Base-by-base conservation (phyloP, 2,113 vertebrate genomes). In the Ameiurus melas region DNA sequence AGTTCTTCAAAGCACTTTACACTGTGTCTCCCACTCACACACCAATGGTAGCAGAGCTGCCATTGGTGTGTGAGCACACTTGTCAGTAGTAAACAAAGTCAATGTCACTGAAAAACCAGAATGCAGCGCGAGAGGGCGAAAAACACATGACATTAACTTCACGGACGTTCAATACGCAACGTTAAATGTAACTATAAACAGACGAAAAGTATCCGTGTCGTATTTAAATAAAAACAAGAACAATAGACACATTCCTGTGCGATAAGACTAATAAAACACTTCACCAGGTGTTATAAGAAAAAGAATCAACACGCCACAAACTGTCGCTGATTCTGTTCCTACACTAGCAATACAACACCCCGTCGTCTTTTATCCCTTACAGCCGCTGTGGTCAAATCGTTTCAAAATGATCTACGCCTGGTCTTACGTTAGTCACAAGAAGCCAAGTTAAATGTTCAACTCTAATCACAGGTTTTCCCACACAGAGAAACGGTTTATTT, bases 401-500 rank as follows among this genome's bases (percentile, higher is more conserved):
- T n/a, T 58, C 36, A 2, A 60, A 75, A 43, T 73, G 20, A 27
- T 30, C 9, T 43, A 12, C 20, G 2, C 57, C 84, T 58, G 19
- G 3, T 33, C 25, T 22, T 70, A 36, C 16, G 27, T 36, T n/a
- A 43, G 33, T 73, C 71, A 20, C 36, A 25, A 75, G 39, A 71
- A 7, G 30, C 47, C 7, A 13, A 43, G 84, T 13, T 73, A 39
- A 62, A 78, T 43, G 36, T 19, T 39, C 57, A 62, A 47, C 53
- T 55, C 5, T 73, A 60, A 39, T 2, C 39, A 30, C 14, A 8
- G 2, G 22, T 60, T 58, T 75, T 66, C 70, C 84, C 84, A 85
- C 55, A 64, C 85, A 78, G 68, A 73, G 84, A 33, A 57, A 60
- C 25, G 17, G 25, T 43, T 75, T 86, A 86, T 86, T 86, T 64